Percentiles rank a stretch among this genome's conserved stretches.
phyloP scores from a whole-genome alignment of 1,140 invertebrate species.

The Monochamus saltuarius region DNA sequence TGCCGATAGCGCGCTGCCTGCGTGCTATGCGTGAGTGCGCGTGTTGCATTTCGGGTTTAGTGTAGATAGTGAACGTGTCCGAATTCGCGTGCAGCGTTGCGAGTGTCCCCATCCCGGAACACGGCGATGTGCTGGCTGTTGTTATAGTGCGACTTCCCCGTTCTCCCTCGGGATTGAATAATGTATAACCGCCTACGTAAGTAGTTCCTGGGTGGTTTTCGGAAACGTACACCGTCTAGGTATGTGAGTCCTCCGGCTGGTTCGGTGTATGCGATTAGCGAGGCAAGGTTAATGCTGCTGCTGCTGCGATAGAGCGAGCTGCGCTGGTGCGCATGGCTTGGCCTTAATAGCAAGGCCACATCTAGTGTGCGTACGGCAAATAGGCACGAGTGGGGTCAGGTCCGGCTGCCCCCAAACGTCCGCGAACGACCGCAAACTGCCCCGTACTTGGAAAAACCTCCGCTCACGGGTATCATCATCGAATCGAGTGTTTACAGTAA shows the following conservation, averaged over 20 bases:
- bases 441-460: neutral
- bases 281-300: neutral
- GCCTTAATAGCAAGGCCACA: constrained; percentile 21
- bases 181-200: neutral
- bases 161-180: neutral
- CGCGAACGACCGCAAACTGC: neutral
- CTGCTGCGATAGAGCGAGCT: neutral
- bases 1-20: constrained; percentile 24
- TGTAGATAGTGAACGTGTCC: constrained; percentile 25
- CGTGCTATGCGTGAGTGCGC: constrained; percentile 25
- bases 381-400: neutral
- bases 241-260: neutral
- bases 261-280: neutral
- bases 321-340: constrained; percentile 16
- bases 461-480: neutral
- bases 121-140: neutral
- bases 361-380: constrained; percentile 5
- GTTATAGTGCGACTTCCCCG: neutral
- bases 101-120: neutral
- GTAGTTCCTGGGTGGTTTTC: neutral
- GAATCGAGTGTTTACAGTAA: neutral
- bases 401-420: neutral
- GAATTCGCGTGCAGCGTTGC: neutral
- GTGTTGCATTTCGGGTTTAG: constrained; percentile 28
- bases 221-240: neutral